Conservation (phyloP, 2,888 invertebrate species). For the Lithophane socia region DNA sequence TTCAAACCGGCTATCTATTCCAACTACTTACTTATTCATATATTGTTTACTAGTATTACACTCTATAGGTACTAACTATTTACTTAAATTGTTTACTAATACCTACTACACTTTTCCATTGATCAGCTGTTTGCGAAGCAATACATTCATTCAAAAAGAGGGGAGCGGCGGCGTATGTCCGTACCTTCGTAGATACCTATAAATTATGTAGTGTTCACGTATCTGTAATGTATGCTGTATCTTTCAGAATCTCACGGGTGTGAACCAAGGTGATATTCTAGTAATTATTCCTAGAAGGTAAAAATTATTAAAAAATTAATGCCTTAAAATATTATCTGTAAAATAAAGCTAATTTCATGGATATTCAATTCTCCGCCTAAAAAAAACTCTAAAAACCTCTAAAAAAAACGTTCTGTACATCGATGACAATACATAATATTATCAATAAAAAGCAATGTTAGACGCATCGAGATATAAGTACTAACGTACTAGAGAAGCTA, state of each 20-base stretch:
- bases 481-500: too few relatives aligned
- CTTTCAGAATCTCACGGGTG: neutral
- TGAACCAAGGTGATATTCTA: neutral
- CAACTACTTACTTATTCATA: neutral
- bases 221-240: neutral
- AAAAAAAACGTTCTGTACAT: too few relatives aligned
- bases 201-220: neutral
- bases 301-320: neutral
- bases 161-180: neutral
- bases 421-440: too few relatives aligned
- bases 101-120: neutral
- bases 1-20: neutral
- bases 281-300: neutral
- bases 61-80: neutral
- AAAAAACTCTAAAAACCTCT: too few relatives aligned
- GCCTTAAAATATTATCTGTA: too few relatives aligned
- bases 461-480: too few relatives aligned
- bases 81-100: neutral
- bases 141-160: constrained; percentile 10
- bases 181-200: too few relatives aligned
- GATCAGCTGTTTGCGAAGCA: constrained; percentile 31
- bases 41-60: neutral
- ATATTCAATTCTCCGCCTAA: too few relatives aligned
- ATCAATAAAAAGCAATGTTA: too few relatives aligned
- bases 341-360: too few relatives aligned